Evolutionary conservation across 2,113 vertebrate species (phyloP).

Genomic region (Heterotis niloticus): DNA sequence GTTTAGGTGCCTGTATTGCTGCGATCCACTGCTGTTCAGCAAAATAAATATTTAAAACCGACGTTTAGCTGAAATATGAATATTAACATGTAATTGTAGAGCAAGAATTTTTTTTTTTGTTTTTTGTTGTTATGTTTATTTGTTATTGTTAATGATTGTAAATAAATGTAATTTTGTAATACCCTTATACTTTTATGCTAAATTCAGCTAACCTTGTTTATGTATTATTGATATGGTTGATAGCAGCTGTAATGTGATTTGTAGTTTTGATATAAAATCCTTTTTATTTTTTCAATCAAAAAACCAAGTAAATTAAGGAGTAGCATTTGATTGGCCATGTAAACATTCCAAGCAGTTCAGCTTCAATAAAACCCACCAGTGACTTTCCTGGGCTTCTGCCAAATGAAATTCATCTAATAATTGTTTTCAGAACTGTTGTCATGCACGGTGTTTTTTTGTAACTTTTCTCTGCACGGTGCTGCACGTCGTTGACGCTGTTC

Average conservation of each 20-base stretch:
- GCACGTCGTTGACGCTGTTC: neutral
- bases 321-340: neutral
- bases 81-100: too few species aligned
- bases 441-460: neutral
- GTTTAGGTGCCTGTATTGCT: too few species aligned
- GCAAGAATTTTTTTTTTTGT: too few species aligned
- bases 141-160: too few species aligned
- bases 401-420: neutral
- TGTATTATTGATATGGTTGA: neutral
- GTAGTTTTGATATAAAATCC: neutral
- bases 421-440: neutral
- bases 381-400: neutral
- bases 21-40: too few species aligned
- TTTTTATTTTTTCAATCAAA: conserved; percentile 11
- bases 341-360: neutral
- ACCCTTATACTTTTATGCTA: too few species aligned
- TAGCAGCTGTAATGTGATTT: neutral
- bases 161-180: too few species aligned
- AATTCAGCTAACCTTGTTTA: neutral
- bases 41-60: too few species aligned
- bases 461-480: neutral
- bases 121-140: too few species aligned
- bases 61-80: too few species aligned
- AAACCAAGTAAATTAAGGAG: neutral
- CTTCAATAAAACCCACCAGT: neutral